Percentiles rank a stretch among this genome's conserved stretches.
Conservation (phyloP, 1,140 invertebrate species). For the Solen grandis region DNA sequence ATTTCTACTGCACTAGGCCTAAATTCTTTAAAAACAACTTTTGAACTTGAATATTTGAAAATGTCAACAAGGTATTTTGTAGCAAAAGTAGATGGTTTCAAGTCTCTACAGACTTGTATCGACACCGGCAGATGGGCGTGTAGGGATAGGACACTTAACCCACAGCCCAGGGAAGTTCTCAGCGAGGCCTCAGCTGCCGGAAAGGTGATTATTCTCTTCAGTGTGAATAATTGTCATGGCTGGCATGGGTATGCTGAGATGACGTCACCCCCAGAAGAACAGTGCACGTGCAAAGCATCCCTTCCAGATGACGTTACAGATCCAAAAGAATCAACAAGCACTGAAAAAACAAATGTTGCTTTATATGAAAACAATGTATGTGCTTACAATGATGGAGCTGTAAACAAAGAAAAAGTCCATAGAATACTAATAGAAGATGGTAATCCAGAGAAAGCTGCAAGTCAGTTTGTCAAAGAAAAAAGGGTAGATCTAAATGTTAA, state of each 20-base stretch:
- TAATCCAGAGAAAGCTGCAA: too few relatives aligned
- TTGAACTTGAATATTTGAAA: too few relatives aligned
- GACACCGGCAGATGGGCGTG: slow-evolving; percentile 66
- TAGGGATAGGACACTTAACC: slow-evolving; percentile 59
- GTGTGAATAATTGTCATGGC: slow-evolving; percentile 74
- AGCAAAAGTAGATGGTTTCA: slow-evolving; percentile 68
- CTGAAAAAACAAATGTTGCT: too few relatives aligned
- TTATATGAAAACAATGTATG: too few relatives aligned
- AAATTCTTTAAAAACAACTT: too few relatives aligned
- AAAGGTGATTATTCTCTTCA: slow-evolving; percentile 69
- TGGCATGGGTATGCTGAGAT: slow-evolving; percentile 74
- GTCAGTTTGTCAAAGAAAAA: neutral
- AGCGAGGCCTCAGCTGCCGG: slow-evolving; percentile 53
- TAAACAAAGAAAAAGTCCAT: too few relatives aligned
- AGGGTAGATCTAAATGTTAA: neutral
- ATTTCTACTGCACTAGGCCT: too few relatives aligned
- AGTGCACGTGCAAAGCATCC: neutral
- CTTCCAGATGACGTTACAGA: neutral
- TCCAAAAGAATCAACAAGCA: neutral
- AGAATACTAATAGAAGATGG: too few relatives aligned
- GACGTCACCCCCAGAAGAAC: slow-evolving; percentile 19
- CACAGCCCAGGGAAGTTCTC: slow-evolving; percentile 65
- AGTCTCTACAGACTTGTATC: slow-evolving; percentile 62
- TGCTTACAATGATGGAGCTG: too few relatives aligned
- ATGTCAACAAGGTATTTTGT: slow-evolving; percentile 63